Base-by-base conservation (phyloP, 2,113 vertebrate genomes). In the Nannospalax galili region DNA sequence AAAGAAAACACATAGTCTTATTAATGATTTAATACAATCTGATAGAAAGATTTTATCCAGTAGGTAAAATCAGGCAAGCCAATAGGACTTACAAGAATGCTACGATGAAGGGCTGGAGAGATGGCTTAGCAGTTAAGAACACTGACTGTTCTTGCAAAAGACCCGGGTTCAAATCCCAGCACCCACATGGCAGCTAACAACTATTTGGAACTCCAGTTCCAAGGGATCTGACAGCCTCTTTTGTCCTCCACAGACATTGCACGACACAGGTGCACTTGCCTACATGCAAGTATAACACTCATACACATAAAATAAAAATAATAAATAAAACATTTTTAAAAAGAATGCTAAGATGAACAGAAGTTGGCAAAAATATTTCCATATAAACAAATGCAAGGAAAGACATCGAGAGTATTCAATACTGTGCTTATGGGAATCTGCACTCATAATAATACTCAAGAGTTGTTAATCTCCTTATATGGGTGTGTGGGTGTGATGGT, bases 401-500 rank as follows among this genome's bases (percentile, higher is more conserved):
- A 90, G 89, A 70, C 22, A 72, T 91, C 40, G 60, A 88, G 6
- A 91, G 11, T 45, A 69, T 88, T 78, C 4, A 32, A 93, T 88
- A 93, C 12, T n/a, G 89, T 30, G 84, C 2, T 79, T 90, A 52
- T 15, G 81, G 24, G 35, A 62, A 69, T 70, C 74, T 82, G 75
- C n/a, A 12, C 12, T 62, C 9, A 70, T 80, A 77, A 84, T 88
- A 48, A 88, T 37, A 35, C 6, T 62, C 60, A 67, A 86, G 22
- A 78, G 26, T 88, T 78, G 78, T 28, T 96, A 70, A 96, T 40
- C 84, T 84, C 78, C 14, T 48, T n/a, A 90, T 22, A 69, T 84
- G 32, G 6, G 32, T 69, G 30, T 52, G 82, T n/a, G n/a, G n/a
- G n/a, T n/a, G 42, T 15, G 30, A 35, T 84, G 42, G 1, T 52